Base-by-base conservation (phyloP, 2,113 vertebrate species). In the Neoarius graeffei region DNA sequence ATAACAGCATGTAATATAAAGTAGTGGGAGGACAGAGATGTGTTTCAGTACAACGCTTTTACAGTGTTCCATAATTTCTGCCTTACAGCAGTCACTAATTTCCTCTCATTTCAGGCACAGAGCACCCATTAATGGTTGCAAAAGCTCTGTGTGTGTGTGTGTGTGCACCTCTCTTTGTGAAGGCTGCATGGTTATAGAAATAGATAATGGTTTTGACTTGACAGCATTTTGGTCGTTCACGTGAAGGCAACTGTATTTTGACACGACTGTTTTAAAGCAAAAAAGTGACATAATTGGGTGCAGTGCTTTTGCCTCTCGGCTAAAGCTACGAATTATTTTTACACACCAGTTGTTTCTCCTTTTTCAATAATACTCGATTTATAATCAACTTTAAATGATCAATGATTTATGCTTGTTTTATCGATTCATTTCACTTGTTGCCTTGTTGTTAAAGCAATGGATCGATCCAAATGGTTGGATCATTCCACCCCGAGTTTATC, bases 41-140 rank as follows among this genome's bases (percentile, higher is more conserved):
- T 76, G 9, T 52, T 52, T 52, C 48, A 5, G 15, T 19, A 35
- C 79, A 81, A 59, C 4, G 10, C n/a, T 30, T 59, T 81, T 35
- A 79, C 27, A 59, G 7, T 30, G 30, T 30, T 80, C 77, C 52
- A 81, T 81, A 15, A 80, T 27, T 56, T 80, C 15, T 27, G 23
- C 76, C 52, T 56, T 27, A 59, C n/a, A 80, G 54, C 77, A 80
- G 27, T 80, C n/a, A 59, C 54, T 81, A 35, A 59, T 81, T 59
- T 19, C 54, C 76, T 23, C 10, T 60, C 17, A 35, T 81, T 60
- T 81, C 56, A 60, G 56, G 27, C 27, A 81, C 79, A 81, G 79
- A 17, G 20, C 27, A 42, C 17, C 30, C 15, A 56, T 81, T 42
- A 81, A 59, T 81, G 7, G 8, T 30, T 13, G 17, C 27, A 10